Evolutionary conservation across 2,797 vertebrate genomes (phyloP).

Genomic region (Gastrophryne carolinensis): DNA sequence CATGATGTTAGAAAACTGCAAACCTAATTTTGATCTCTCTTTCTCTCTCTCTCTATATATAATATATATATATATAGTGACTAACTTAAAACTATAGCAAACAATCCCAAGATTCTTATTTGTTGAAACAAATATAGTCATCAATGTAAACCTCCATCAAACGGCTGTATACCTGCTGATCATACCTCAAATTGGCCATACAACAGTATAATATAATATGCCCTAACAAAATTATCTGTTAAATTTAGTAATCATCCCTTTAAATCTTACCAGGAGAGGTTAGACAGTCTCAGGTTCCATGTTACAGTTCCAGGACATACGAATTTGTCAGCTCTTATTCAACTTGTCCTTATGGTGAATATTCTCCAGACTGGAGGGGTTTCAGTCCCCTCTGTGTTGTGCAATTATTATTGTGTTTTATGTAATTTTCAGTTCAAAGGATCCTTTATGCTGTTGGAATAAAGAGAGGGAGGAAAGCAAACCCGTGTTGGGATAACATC

Average conservation of each 20-base stretch:
- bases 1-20: too few relatives aligned
- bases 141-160: too few relatives aligned
- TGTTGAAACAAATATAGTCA: too few relatives aligned
- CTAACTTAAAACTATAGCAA: too few relatives aligned
- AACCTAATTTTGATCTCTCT: too few relatives aligned
- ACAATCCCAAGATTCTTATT: too few relatives aligned
- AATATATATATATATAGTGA: too few relatives aligned
- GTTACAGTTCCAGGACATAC: conserved; percentile 30
- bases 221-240: too few relatives aligned
- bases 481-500: conserved; percentile 13
- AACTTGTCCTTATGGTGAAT: conserved; percentile 25
- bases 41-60: too few relatives aligned
- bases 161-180: too few relatives aligned
- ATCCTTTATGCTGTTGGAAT: conserved; percentile 45
- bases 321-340: conserved; percentile 31
- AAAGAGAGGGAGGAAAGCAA: conserved; percentile 4
- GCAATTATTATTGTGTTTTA: conserved; percentile 45
- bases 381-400: conserved; percentile 44
- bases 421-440: conserved; percentile 52
- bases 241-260: background rate
- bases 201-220: too few relatives aligned
- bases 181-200: too few relatives aligned
- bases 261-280: conserved; percentile 26
- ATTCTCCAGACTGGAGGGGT: conserved; percentile 10
- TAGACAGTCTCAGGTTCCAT: conserved; percentile 1